These are phyloP conservation scores for Neopelma chrysocephalum DNA, from an alignment of 2,797 vertebrate species.

Conservation along the genomic window DNA sequence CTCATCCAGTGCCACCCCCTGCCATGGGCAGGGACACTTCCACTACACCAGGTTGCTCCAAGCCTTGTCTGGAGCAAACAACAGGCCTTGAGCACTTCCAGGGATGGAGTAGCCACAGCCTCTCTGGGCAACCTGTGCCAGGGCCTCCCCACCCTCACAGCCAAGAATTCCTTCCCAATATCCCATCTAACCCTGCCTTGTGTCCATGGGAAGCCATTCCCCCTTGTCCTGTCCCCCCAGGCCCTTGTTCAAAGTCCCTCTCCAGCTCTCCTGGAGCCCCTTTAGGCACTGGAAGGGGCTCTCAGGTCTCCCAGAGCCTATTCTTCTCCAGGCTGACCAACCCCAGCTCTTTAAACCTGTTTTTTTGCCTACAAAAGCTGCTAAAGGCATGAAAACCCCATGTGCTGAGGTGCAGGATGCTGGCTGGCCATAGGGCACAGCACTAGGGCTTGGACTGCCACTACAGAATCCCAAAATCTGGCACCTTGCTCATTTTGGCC, in stretches of 20 bases:
- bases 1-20: fast-evolving
- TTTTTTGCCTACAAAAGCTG: neutral
- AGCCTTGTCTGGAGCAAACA: fast-evolving
- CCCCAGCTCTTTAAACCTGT: neutral
- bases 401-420: fast-evolving
- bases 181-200: fast-evolving
- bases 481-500: neutral
- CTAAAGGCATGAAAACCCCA: neutral
- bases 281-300: fast-evolving
- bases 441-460: neutral
- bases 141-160: fast-evolving
- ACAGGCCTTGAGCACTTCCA: fast-evolving
- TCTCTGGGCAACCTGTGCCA: neutral
- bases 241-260: fast-evolving
- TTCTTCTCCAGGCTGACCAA: neutral
- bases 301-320: neutral
- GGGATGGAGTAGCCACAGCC: neutral
- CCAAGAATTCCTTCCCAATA: fast-evolving
- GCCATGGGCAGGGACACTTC: fast-evolving
- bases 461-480: neutral
- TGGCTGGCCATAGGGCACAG: neutral
- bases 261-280: neutral
- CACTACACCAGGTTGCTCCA: fast-evolving
- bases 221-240: neutral
- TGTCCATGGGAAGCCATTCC: neutral